Conservation (phyloP, 2,797 vertebrate species). For the Mus minutoides region DNA sequence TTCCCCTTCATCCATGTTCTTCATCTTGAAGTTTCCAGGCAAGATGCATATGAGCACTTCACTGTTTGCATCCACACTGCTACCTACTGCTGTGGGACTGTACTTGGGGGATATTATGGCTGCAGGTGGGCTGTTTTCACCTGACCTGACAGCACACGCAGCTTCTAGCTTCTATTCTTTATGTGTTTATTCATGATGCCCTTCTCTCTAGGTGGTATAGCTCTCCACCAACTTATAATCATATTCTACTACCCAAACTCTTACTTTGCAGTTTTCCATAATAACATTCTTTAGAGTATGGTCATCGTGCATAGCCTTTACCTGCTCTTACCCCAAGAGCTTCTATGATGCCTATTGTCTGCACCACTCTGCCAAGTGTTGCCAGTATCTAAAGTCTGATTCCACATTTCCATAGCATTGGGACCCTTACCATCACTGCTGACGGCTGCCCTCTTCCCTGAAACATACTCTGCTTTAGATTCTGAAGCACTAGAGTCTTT, state of each 20-base stretch:
- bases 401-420: background rate
- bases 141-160: rapidly evolving
- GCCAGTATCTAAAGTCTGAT: background rate
- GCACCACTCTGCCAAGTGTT: background rate
- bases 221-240: background rate
- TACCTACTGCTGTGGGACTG: rapidly evolving
- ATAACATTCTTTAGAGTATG: background rate
- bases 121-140: rapidly evolving
- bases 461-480: background rate
- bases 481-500: background rate
- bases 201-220: background rate
- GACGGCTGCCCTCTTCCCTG: background rate
- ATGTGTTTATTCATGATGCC: rapidly evolving
- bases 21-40: background rate
- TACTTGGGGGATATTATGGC: background rate
- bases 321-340: too few species aligned
- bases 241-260: background rate
- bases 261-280: background rate
- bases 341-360: background rate
- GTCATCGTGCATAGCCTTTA: too few species aligned
- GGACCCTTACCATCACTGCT: background rate
- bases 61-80: background rate
- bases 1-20: background rate
- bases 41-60: background rate
- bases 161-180: background rate